Percentiles rank a stretch among this genome's conserved stretches.
Evolutionary conservation across 2,797 vertebrate species (phyloP).

Genomic region (Todus mexicanus): DNA sequence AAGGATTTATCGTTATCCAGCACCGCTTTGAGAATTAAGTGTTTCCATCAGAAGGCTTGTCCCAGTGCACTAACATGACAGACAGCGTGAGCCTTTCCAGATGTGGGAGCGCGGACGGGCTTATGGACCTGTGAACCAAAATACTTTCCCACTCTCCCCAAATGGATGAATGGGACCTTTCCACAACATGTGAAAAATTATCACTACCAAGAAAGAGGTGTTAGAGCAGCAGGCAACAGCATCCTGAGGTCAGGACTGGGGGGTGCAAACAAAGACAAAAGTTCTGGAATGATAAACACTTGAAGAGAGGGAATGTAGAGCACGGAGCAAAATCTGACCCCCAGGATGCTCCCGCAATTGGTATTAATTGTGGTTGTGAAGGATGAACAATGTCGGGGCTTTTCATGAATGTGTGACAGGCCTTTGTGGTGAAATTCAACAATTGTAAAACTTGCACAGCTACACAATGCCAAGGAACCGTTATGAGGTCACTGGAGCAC

Average conservation of each 20-base stretch:
- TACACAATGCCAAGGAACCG: background rate
- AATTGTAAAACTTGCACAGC: background rate
- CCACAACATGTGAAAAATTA: background rate
- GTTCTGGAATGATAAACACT: background rate
- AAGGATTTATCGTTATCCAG: conserved; percentile 40
- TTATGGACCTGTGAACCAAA: background rate
- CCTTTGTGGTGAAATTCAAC: background rate
- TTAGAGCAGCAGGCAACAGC: background rate
- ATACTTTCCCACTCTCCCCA: background rate
- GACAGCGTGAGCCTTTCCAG: conserved; percentile 10
- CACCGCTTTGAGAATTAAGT: conserved; percentile 31
- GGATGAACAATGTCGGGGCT: background rate
- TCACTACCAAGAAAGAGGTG: background rate
- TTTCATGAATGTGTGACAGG: background rate
- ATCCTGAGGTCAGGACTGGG: background rate
- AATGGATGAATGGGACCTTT: background rate
- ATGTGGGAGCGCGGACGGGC: background rate
- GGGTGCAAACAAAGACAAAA: background rate
- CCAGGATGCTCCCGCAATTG: background rate
- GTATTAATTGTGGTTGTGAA: background rate
- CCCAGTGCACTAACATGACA: background rate
- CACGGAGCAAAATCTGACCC: background rate
- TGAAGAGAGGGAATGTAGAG: background rate
- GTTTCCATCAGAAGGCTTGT: conserved; percentile 43
- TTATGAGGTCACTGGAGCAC: background rate